These are phyloP conservation scores for Glaucopsyche alexis DNA, from an alignment of 2,888 invertebrate genomes.

Conservation along the genomic window DNA sequence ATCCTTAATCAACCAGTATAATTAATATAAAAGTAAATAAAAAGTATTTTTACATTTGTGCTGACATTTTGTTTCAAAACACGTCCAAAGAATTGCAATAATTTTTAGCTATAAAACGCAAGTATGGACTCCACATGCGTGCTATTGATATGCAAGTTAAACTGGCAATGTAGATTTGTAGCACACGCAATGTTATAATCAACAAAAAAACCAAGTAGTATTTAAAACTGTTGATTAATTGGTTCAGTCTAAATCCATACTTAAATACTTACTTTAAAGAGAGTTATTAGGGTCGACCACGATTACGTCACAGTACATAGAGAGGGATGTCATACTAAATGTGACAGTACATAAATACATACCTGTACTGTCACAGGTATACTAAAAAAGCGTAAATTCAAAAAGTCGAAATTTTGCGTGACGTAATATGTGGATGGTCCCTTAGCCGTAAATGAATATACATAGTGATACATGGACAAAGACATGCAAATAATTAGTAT, in stretches of 20 bases:
- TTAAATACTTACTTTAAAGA: not conserved
- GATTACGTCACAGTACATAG: no score
- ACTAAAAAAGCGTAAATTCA: no score
- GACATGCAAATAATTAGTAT: not conserved
- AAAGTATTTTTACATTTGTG: constrained; percentile 5
- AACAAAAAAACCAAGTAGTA: not conserved
- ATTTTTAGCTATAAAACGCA: not conserved
- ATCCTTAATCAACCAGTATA: not conserved
- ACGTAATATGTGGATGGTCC: no score
- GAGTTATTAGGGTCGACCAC: no score
- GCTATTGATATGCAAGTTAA: not conserved
- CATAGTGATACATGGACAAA: not conserved
- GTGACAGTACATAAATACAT: no score
- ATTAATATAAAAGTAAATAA: not conserved
- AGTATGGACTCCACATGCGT: not conserved
- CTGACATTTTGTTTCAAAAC: not conserved
- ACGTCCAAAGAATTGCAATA: not conserved
- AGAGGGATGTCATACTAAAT: no score
- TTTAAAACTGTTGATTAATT: not conserved
- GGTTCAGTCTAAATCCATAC: not conserved
- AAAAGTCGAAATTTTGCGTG: no score
- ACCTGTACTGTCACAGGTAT: no score
- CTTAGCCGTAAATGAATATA: not conserved
- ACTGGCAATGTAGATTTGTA: constrained; percentile 3
- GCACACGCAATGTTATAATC: not conserved